phyloP scores from a whole-genome alignment of 2,113 vertebrate species.

The Syrmaticus mikado region DNA sequence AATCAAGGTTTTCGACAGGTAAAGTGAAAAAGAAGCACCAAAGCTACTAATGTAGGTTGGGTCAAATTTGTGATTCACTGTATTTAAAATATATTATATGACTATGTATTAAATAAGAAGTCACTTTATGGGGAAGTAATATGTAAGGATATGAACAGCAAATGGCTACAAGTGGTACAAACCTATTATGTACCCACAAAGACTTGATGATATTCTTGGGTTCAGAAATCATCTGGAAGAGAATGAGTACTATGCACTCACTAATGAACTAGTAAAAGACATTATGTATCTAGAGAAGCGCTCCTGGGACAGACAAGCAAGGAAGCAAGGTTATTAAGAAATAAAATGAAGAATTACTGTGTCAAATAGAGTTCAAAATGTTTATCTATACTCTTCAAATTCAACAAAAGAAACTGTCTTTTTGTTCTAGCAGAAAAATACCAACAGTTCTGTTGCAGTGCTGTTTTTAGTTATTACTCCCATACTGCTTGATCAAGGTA shows the following conservation, averaged over 20 bases:
- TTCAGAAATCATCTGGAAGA: not conserved
- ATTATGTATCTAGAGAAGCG: not conserved
- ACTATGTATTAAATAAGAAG: not conserved
- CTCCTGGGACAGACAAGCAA: not conserved
- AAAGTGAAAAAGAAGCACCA: not conserved
- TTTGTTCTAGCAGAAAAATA: not conserved
- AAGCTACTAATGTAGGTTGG: not conserved
- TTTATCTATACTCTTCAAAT: not conserved
- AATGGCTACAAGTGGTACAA: not conserved
- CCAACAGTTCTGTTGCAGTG: not conserved
- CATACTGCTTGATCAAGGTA: not conserved
- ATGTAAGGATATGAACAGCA: not conserved
- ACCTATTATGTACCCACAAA: not conserved
- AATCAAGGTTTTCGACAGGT: not conserved
- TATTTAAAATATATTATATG: not conserved
- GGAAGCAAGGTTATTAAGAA: too few relatives aligned
- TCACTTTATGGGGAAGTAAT: not conserved
- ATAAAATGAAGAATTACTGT: not conserved
- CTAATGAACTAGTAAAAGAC: not conserved
- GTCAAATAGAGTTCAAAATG: not conserved
- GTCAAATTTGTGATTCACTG: not conserved
- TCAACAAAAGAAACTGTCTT: not conserved
- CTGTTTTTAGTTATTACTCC: not conserved
- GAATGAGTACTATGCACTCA: not conserved
- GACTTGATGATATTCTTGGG: not conserved